Conservation (phyloP, 1,140 invertebrate genomes). For the Aporrectodea caliginosa region DNA sequence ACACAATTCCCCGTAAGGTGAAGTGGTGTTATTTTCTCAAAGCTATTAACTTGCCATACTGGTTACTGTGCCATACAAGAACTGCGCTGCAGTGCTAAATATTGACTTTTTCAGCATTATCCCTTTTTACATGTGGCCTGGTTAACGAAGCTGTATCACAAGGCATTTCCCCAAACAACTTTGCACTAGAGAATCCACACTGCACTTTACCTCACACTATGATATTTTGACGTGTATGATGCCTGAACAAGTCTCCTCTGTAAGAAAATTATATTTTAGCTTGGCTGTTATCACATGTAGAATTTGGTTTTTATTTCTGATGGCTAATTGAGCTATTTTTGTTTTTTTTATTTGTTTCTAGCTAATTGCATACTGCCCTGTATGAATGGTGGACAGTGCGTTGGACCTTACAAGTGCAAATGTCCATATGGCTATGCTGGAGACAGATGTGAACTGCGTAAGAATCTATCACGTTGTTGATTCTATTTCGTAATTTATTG, state of each 20-base stretch:
- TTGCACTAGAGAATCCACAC: no score
- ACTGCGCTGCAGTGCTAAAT: no score
- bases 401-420: constrained; percentile 49
- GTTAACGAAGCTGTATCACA: no score
- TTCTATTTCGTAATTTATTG: not conserved
- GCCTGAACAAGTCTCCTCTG: not conserved
- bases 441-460: constrained; percentile 46
- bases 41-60: no score
- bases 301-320: no score
- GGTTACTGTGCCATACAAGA: no score
- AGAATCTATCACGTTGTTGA: constrained; percentile 30
- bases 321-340: no score
- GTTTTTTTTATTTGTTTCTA: constrained; percentile 26
- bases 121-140: no score
- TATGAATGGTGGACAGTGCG: constrained; percentile 52
- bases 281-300: not conserved
- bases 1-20: no score
- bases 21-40: no score
- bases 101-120: no score
- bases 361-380: constrained; percentile 50
- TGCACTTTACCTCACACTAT: no score
- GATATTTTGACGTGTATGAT: not conserved
- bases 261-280: not conserved
- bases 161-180: not conserved
- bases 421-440: constrained; percentile 51